Conservation (phyloP, 2,113 vertebrate species). For the Tor tambroides region DNA sequence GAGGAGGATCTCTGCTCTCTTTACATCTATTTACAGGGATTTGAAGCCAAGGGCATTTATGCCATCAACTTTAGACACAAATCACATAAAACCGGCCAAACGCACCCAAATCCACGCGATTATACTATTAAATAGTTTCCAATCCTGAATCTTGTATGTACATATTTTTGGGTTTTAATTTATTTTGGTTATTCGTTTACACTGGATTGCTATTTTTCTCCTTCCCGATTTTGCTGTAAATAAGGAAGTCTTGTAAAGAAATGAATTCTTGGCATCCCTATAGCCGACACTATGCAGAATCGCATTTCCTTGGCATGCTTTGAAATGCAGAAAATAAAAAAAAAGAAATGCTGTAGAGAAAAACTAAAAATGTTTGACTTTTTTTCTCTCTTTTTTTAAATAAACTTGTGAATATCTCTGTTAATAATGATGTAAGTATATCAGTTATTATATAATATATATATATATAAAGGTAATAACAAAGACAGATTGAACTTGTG, state of each 20-base stretch:
- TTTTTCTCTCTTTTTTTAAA: slow-evolving; percentile 64
- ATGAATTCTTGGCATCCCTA: slow-evolving; percentile 73
- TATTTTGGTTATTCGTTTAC: slow-evolving; percentile 54
- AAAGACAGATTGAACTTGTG: slow-evolving; percentile 67
- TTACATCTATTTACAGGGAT: slow-evolving; percentile 34
- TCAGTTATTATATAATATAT: slow-evolving; percentile 45
- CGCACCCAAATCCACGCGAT: neutral
- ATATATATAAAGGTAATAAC: slow-evolving; percentile 33
- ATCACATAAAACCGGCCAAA: neutral
- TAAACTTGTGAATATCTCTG: slow-evolving; percentile 61
- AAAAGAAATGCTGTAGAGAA: slow-evolving; percentile 73
- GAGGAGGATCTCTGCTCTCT: neutral
- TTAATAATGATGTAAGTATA: slow-evolving; percentile 53
- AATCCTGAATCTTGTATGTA: slow-evolving; percentile 20
- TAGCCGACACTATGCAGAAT: slow-evolving; percentile 84
- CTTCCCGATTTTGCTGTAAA: slow-evolving; percentile 69
- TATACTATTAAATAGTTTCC: neutral
- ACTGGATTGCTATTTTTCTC: slow-evolving; percentile 55
- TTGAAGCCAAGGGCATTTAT: neutral
- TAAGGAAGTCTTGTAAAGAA: slow-evolving; percentile 72
- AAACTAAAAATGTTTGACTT: slow-evolving; percentile 70
- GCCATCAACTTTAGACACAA: neutral
- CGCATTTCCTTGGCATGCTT: slow-evolving; percentile 80
- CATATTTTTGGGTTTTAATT: slow-evolving; percentile 50
- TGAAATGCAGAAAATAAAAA: slow-evolving; percentile 76